These are phyloP conservation scores for Catonia carolina DNA, from an alignment of 2,888 invertebrate species.

Conservation along the genomic window DNA sequence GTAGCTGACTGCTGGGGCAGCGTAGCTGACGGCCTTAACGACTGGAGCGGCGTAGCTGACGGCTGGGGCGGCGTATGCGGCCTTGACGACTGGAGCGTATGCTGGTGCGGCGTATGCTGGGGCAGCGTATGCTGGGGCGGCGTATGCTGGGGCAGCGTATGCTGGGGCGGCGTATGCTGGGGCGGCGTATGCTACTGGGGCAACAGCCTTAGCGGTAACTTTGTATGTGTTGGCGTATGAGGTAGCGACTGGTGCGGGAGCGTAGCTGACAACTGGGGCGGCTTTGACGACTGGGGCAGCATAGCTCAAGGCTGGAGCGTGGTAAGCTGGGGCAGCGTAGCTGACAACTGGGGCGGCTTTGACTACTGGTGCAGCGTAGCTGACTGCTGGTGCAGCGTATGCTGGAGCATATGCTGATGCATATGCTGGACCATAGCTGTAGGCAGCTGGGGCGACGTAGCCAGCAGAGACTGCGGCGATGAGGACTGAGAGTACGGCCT, in stretches of 20 bases:
- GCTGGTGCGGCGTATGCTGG: slow-evolving; percentile 36
- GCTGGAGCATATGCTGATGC: slow-evolving; percentile 39
- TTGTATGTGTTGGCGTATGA: slow-evolving; percentile 60
- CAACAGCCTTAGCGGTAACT: slow-evolving; percentile 33
- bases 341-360: slow-evolving; percentile 19
- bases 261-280: slow-evolving; percentile 23
- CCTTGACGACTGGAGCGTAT: slow-evolving; percentile 30
- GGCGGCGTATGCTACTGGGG: slow-evolving; percentile 27
- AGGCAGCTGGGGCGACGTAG: slow-evolving; percentile 35
- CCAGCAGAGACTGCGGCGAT: slow-evolving; percentile 40
- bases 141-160: slow-evolving; percentile 31
- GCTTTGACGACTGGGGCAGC: slow-evolving; percentile 23
- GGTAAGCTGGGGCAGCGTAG: slow-evolving; percentile 41
- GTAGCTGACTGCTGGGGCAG: slow-evolving; percentile 21
- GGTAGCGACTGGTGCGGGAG: slow-evolving; percentile 52
- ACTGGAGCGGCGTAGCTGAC: slow-evolving; percentile 30
- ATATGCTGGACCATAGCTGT: slow-evolving; percentile 35
- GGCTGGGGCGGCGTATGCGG: slow-evolving; percentile 38
- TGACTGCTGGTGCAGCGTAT: slow-evolving; percentile 40
- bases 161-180: slow-evolving; percentile 23
- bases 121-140: slow-evolving; percentile 34
- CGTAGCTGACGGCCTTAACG: slow-evolving; percentile 22
- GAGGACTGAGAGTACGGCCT: slow-evolving; percentile 42
- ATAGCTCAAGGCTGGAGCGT: slow-evolving; percentile 19
- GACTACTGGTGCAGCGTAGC: slow-evolving; percentile 35